Evolutionary conservation across 1,140 invertebrate species (phyloP).

Genomic region (Trichonephila clavata): DNA sequence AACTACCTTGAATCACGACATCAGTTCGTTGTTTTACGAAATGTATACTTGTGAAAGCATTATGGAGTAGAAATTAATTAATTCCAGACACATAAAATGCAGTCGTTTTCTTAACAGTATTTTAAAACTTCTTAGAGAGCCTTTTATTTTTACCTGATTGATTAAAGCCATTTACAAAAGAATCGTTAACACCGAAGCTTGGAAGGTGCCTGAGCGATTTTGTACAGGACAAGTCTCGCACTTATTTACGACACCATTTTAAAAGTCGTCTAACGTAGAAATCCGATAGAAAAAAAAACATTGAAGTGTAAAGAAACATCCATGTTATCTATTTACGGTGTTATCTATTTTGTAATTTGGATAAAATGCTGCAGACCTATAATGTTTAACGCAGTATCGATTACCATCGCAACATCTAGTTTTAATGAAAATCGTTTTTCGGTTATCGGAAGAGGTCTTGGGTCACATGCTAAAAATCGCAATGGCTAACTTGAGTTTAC

Average conservation of each 20-base stretch:
- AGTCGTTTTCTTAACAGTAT: background rate
- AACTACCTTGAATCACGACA: constrained; percentile 2
- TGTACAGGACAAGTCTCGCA: background rate
- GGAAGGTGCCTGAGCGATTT: background rate
- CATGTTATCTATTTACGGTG: background rate
- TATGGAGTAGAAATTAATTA: constrained; percentile 40
- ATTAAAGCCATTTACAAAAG: constrained; percentile 57
- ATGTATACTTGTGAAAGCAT: background rate
- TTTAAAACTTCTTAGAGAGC: constrained; percentile 40
- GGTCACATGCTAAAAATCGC: background rate
- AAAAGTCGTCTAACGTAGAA: constrained; percentile 6
- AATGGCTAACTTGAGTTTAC: background rate
- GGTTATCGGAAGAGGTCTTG: constrained; percentile 28
- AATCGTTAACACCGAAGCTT: background rate
- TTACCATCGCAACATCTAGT: constrained; percentile 40
- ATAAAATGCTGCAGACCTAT: constrained; percentile 4
- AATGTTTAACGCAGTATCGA: constrained; percentile 33
- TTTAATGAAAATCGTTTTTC: constrained; percentile 55
- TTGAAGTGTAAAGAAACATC: background rate
- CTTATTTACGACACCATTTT: constrained; percentile 59
- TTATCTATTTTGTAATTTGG: constrained; percentile 21
- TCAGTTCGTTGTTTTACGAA: background rate
- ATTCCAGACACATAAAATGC: constrained; percentile 54
- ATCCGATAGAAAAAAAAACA: background rate
- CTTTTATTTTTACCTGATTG: constrained; percentile 31